Base-by-base conservation (phyloP, 1,140 invertebrate genomes). In the Globodera rostochiensis region DNA sequence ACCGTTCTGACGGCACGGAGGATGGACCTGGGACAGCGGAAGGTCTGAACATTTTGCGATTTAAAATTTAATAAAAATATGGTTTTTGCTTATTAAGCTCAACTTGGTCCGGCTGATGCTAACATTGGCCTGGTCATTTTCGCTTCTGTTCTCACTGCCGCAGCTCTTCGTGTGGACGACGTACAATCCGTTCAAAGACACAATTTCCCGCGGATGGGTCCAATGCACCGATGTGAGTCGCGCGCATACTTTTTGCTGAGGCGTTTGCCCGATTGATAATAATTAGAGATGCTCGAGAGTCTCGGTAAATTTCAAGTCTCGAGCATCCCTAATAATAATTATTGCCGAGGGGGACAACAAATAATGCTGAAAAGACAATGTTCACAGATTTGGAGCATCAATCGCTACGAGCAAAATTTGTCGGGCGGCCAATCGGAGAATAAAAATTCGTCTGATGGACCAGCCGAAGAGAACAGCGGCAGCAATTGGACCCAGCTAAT, bases 151-250 rank as follows among this genome's bases (percentile, higher is more conserved):
- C 15, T 76, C 69, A 15, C 74, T 87, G 19, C 85, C 85, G 7
- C 85, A 86, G 57, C 49, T 86, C 13, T 82, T 76, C 67, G 85
- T 88, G 25, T 86, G 85, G 81, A 73, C 47, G 13, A 84, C 85
- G 13, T 66, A 84, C n/a, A 77, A 85, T 67, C 74, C 82, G 8
- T 82, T 85, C 50, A 80, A 69, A 47, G 47, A 81, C 47, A 15
- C 67, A 74, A 67, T 25, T 5, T 66, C 70, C 6, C 70, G 47
- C 4, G 84, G 79, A 49, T 87, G 86, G 86, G 67, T 82, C 74
- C 86, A 87, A 71, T 87, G 86, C 79, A 84, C 86, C 2, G 86
- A 87, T 77, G 85, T 87, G 19, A 86, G 85, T 19, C 15, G 19
- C 50, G 86, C 50, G 7, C 50, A 53, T 9, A 53, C 4, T 9